Evolutionary conservation across 2,888 invertebrate genomes (phyloP).

Genomic region (Lepidonotus clava): DNA sequence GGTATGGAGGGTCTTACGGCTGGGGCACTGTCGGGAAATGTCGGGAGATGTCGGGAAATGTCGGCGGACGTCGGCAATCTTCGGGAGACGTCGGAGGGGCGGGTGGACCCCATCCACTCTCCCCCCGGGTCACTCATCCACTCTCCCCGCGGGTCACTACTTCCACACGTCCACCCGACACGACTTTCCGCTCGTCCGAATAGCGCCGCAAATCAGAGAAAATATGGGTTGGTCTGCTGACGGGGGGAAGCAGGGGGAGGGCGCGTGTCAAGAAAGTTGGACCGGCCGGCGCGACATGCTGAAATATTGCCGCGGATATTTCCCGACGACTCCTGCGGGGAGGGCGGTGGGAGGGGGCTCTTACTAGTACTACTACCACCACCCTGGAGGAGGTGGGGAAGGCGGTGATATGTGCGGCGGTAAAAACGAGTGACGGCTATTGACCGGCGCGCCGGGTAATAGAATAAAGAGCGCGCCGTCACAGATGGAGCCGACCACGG

Average conservation of each 20-base stretch:
- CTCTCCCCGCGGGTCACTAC: too few species aligned
- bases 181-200: conserved; percentile 30
- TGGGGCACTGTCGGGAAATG: neutral
- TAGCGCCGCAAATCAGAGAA: conserved; percentile 24
- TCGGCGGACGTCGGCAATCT: conserved; percentile 1
- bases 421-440: conserved; percentile 38
- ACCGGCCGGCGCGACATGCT: too few species aligned
- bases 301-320: too few species aligned
- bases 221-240: neutral
- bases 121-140: neutral
- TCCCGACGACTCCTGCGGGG: too few species aligned
- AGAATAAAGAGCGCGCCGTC: conserved; percentile 46
- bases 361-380: too few species aligned
- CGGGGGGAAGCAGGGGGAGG: neutral
- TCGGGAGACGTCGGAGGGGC: neutral
- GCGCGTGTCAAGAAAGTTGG: too few species aligned
- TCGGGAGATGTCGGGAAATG: neutral
- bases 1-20: neutral
- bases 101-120: neutral
- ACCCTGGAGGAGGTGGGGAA: too few species aligned
- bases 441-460: conserved; percentile 10
- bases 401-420: conserved; percentile 41
- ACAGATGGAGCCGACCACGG: conserved; percentile 48
- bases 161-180: conserved; percentile 25
- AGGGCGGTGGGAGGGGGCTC: neutral